A percentile compares a stretch with the other conserved stretches of the same genome.
Evolutionary conservation across 2,797 vertebrate genomes (phyloP).

Genomic region (Tauraco hartlaubi): DNA sequence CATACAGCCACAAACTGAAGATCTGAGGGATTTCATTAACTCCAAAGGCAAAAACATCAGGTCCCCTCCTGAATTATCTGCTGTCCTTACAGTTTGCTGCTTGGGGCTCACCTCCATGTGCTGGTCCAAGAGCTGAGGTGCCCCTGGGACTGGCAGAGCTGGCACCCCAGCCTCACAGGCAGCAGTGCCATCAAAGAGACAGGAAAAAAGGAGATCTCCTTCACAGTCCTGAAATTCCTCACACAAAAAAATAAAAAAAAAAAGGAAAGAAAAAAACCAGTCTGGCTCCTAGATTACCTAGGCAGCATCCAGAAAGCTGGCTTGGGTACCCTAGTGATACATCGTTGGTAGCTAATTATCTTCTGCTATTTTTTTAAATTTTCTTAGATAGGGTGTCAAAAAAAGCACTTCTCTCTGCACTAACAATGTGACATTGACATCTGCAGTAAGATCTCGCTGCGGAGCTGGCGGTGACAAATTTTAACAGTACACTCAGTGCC

Average conservation of each 20-base stretch:
- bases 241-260: too few relatives aligned
- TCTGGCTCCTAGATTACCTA: not conserved
- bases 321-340: not conserved
- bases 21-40: not conserved
- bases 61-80: not conserved
- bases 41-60: not conserved
- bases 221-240: not conserved
- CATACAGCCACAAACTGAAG: not conserved
- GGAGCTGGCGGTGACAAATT: not conserved
- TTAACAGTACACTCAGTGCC: not conserved
- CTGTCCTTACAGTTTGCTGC: not conserved
- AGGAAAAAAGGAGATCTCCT: not conserved
- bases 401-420: not conserved
- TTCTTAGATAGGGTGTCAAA: not conserved
- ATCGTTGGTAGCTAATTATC: not conserved
- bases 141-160: not conserved
- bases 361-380: not conserved
- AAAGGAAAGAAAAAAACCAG: not conserved
- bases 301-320: not conserved
- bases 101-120: not conserved
- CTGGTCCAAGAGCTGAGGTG: not conserved
- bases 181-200: not conserved
- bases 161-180: not conserved
- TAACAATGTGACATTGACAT: not conserved
- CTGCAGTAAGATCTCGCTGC: not conserved